Evolutionary conservation across 2,797 vertebrate species (phyloP).

Genomic region (Molossus alvarezi): DNA sequence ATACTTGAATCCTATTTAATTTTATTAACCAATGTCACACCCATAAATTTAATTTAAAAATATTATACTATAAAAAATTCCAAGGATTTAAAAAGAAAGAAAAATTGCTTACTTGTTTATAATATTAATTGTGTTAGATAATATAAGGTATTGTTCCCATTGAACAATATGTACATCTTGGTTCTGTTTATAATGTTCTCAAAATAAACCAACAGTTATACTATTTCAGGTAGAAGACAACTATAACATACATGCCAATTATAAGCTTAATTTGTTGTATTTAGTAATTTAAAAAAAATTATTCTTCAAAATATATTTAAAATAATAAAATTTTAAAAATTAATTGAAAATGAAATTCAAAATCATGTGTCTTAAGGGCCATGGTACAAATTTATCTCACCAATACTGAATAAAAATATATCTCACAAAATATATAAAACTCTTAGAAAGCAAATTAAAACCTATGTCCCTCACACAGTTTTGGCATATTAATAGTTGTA

Average conservation of each 20-base stretch:
- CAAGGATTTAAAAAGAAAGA: neutral
- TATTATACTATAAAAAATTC: neutral
- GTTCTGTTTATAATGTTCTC: neutral
- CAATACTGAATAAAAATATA: neutral
- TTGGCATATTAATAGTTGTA: neutral
- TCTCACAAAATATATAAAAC: neutral
- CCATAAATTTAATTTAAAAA: neutral
- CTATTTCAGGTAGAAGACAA: neutral
- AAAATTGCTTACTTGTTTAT: neutral
- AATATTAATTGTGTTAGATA: neutral
- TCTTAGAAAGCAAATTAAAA: conserved; percentile 5
- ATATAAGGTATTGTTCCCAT: neutral
- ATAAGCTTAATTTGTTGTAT: neutral
- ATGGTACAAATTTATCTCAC: neutral
- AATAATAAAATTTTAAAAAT: neutral
- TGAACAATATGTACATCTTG: neutral
- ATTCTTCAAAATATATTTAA: conserved; percentile 8
- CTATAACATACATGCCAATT: neutral
- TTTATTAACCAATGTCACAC: neutral
- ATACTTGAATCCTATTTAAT: neutral
- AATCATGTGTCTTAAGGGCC: neutral
- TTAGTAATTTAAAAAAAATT: neutral
- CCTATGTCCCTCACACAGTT: neutral
- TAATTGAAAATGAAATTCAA: conserved; percentile 44
- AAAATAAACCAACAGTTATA: neutral